Base-by-base conservation (phyloP, 2,113 vertebrate genomes). In the Setophaga petechia region DNA sequence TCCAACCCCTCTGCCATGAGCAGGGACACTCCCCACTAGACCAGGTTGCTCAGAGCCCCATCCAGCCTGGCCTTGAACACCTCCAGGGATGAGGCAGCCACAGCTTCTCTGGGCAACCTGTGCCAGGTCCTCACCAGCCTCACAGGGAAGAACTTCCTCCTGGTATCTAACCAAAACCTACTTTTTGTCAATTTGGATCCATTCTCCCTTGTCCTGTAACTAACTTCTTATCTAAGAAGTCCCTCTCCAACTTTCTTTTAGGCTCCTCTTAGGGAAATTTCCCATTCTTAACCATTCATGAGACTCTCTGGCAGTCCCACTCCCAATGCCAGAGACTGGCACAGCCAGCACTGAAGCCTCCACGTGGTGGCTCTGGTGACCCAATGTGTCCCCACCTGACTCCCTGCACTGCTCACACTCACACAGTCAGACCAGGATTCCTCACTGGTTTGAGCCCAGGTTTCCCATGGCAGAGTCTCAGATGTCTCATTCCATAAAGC, bases 321-420 rank as follows among this genome's bases (percentile, higher is more conserved):
- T 13, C 17, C 11, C 17, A 39, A 12, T 11, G 10, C 37, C 23
- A 69, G 23, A 22, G 35, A 23, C 19, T 30, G 15, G 17, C 35
- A 18, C 23, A 47, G 35, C 54, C 5, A 3, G 28, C 43, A 69
- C 11, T 0, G 0, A 30, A 35, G 20, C 16, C 44, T 12, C 12
- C 18, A 12, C 25, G 8, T 10, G 8, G 55, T 23, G 37, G 30
- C 30, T 62, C 59, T 12, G 4, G 25, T 10, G 24, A 28, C 47
- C 30, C 35, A 59, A 3, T 5, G 15, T 23, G 24, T 35, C 19
- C 24, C 9, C 35, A 11, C 44, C 1, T 14, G 35, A 11, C 23
- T 41, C 19, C 41, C 51, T 57, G 51, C 51, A 20, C 41, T 39
- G 52, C 28, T 22, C 62, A 46, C 49, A 44, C 22, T 39, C 25